A percentile compares a stretch with the other conserved stretches of the same genome.
These are phyloP conservation scores for Anagyrus pseudococci DNA, from an alignment of 2,888 invertebrate genomes.

Conservation along the genomic window DNA sequence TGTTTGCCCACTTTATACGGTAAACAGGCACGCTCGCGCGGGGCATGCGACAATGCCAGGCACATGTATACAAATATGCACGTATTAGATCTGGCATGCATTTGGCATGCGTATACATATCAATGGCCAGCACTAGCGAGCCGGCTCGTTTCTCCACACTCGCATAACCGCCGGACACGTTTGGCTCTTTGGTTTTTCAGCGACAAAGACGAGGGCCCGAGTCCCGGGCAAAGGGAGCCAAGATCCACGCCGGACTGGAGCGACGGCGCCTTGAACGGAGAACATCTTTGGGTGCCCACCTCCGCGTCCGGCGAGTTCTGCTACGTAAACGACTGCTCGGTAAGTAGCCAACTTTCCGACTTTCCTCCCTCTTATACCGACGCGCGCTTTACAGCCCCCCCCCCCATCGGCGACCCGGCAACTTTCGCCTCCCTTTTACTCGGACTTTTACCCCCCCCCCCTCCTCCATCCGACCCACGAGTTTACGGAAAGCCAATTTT, in stretches of 20 bases:
- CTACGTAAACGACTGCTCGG: conserved; percentile 90
- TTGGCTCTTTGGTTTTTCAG: conserved; percentile 39
- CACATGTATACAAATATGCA: too few relatives aligned
- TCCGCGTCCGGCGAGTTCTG: conserved; percentile 94
- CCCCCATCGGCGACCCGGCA: not conserved
- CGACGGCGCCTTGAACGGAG: conserved; percentile 85
- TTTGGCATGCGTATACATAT: too few relatives aligned
- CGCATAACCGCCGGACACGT: too few relatives aligned
- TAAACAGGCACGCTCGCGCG: too few relatives aligned
- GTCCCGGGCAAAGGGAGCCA: conserved; percentile 62
- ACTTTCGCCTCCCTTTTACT: too few relatives aligned
- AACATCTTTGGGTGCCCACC: conserved; percentile 92
- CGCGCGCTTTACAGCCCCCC: not conserved
- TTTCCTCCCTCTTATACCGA: too few relatives aligned
- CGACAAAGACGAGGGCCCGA: conserved; percentile 50
- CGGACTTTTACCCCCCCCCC: too few relatives aligned
- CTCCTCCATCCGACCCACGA: not conserved
- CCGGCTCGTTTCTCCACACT: too few relatives aligned
- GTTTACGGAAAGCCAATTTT: not conserved
- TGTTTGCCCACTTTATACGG: too few relatives aligned
- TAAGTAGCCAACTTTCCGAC: conserved; percentile 53
- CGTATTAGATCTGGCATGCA: too few relatives aligned
- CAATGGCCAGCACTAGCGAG: too few relatives aligned
- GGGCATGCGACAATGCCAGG: too few relatives aligned
- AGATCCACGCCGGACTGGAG: conserved; percentile 89